Base-by-base conservation (phyloP, 1,140 invertebrate genomes). In the Drosophila sulfurigaster region DNA sequence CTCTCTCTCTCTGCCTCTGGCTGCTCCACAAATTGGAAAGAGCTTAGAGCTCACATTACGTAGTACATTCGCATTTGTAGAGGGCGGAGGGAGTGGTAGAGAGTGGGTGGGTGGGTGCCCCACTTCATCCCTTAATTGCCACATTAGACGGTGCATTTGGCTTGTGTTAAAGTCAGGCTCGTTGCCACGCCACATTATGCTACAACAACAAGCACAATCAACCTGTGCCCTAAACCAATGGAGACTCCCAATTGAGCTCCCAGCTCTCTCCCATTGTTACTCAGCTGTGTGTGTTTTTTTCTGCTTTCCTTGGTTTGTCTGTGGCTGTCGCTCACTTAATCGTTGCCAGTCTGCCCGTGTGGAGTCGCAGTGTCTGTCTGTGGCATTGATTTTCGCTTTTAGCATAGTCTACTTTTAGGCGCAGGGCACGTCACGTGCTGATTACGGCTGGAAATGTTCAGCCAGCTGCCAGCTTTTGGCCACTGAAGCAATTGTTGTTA, bases 331-430 rank as follows among this genome's bases (percentile, higher is more conserved):
- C 80, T 82, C 80, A 79, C 79, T 78, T 75, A 82, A 81, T 82
- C 75, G 59, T 38, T 72, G 65, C 73, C 51, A 28, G 49, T 32
- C 60, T 57, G 43, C 32, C 43, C 10, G 38, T 35, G 54, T 43
- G 13, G 16, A 11, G 30, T 13, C 56, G 28, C 46, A 32, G 59
- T 52, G 20, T 32, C 71, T 66, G 76, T 82, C 71, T 63, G 60
- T 76, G 80, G 80, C 81, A 83, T 82, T 82, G 80, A 82, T 82
- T 82, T 82, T 82, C 80, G 79, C 80, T 82, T 81, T 82, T 73
- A 76, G 74, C 79, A 49, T 83, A 83, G 68, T 79, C 77, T 80
- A 79, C 77, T 77, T 62, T 83, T 78, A 68, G 81, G 77, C 77
- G 58, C 75, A 59, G 20, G 35, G 56, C 45, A 68, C 66, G 46